Evolutionary conservation across 1,140 invertebrate species (phyloP).

Genomic region (Trypoxylus dichotomus): DNA sequence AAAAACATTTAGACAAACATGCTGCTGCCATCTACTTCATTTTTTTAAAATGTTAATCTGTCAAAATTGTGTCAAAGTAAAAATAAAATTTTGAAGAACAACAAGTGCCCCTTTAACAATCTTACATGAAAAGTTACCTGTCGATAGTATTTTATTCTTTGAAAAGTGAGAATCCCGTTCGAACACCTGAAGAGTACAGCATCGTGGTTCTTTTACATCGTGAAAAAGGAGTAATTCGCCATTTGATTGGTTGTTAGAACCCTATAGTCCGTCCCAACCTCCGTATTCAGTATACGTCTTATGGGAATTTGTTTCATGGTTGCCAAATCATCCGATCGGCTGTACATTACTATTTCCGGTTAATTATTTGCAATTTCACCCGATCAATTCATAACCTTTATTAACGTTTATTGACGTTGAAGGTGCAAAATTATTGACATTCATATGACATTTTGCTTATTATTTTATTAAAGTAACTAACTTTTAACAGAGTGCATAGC

Average conservation of each 20-base stretch:
- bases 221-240: slow-evolving; percentile 8
- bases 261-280: too few species aligned
- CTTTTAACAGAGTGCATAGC: too few species aligned
- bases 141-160: slow-evolving; percentile 9
- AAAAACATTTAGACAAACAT: background rate
- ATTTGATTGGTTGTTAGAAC: slow-evolving; percentile 25
- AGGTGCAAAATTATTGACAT: too few species aligned
- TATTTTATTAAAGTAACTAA: too few species aligned
- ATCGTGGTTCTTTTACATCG: slow-evolving; percentile 18
- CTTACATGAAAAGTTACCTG: slow-evolving; percentile 5
- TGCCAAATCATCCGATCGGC: too few species aligned
- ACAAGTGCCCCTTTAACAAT: slow-evolving; percentile 3
- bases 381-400: too few species aligned
- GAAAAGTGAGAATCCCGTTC: slow-evolving; percentile 9
- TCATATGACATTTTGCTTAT: too few species aligned
- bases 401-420: too few species aligned
- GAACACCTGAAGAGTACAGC: slow-evolving; percentile 22
- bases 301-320: too few species aligned
- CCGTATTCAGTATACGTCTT: too few species aligned
- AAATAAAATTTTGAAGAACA: background rate
- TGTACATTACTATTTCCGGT: too few species aligned
- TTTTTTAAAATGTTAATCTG: slow-evolving; percentile 3
- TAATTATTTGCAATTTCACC: too few species aligned
- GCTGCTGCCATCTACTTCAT: slow-evolving; percentile 9
- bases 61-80: slow-evolving; percentile 23